Conservation (phyloP, 2,888 invertebrate genomes). For the Onthophagus sagittarius region DNA sequence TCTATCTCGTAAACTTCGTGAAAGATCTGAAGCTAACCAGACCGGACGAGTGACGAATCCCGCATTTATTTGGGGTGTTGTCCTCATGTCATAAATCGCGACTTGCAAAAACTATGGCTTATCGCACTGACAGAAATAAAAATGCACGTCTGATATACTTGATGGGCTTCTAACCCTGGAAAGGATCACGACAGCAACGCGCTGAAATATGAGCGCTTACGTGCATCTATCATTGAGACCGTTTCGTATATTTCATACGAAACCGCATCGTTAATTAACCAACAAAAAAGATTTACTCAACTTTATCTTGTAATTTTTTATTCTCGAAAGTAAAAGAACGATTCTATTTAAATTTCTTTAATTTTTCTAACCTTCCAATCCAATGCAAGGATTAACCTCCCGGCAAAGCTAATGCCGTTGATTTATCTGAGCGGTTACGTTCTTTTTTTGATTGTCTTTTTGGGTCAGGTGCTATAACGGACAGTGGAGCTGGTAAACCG, state of each 20-base stretch:
- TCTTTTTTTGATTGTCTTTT: neutral
- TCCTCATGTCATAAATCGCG: constrained; percentile 28
- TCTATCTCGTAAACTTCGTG: neutral
- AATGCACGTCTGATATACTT: constrained; percentile 33
- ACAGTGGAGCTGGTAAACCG: neutral
- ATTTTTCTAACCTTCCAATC: neutral
- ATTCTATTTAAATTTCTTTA: neutral
- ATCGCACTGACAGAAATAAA: constrained; percentile 38
- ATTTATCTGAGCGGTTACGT: neutral
- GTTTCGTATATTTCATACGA: neutral
- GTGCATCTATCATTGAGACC: constrained; percentile 1
- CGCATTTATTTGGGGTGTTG: neutral
- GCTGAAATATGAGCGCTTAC: constrained; percentile 1
- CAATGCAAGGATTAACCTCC: neutral
- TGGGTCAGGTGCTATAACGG: neutral
- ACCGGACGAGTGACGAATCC: neutral
- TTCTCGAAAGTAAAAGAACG: neutral
- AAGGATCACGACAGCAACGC: neutral
- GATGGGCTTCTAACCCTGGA: constrained; percentile 18
- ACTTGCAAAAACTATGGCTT: constrained; percentile 29
- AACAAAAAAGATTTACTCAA: neutral
- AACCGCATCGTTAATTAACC: neutral
- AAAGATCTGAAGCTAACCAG: neutral
- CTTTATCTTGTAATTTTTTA: too few relatives aligned
- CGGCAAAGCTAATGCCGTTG: neutral